Base-by-base conservation (phyloP, 2,888 invertebrate species). In the Cybosia mesomella region DNA sequence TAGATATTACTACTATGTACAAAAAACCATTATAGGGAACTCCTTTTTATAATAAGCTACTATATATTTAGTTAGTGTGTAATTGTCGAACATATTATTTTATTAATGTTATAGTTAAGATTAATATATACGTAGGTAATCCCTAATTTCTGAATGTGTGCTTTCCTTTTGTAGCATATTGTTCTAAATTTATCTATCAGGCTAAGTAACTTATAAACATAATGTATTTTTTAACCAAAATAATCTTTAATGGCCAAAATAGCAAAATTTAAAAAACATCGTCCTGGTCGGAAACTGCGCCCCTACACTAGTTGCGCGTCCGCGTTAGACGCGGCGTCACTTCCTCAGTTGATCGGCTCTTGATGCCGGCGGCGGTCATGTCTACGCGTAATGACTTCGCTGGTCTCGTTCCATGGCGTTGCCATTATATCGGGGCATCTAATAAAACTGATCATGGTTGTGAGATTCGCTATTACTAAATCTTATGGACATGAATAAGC, bases 311-410 rank as follows among this genome's bases (percentile, higher is more conserved):
- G 59, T 64, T 84, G 77, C 76, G 81, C 76, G 83, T 76, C 81
- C 75, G 74, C 76, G 63, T 70, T 76, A 81, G 75, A 73, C 73
- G 74, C 73, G 70, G 74, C 79, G 75, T 82, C 81, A 91, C 90
- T 90, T 91, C 90, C 89, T 90, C 91, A 92, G 91, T 92, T 87
- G 88, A 86, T 84, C 88, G 88, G 81, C 85, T 88, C 83, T 86
- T 82, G 87, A 82, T 83, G 92, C 92, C 89, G 82, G 85, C 81
- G 89, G 88, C 91, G 86, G 91, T 92, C 92, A 92, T 93, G 92
- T 83, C 82, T 83, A 82, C 77, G 79, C 80, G 84, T 91, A 92
- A 92, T 92, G 87, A 88, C 86, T 85, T 88, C 85, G 85, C 80
- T 76, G 84, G 85, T 87, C 86, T 87, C 89, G 87, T 88, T 86